Base-by-base conservation (phyloP, 2,797 vertebrate species). In the Sylvilagus floridanus region DNA sequence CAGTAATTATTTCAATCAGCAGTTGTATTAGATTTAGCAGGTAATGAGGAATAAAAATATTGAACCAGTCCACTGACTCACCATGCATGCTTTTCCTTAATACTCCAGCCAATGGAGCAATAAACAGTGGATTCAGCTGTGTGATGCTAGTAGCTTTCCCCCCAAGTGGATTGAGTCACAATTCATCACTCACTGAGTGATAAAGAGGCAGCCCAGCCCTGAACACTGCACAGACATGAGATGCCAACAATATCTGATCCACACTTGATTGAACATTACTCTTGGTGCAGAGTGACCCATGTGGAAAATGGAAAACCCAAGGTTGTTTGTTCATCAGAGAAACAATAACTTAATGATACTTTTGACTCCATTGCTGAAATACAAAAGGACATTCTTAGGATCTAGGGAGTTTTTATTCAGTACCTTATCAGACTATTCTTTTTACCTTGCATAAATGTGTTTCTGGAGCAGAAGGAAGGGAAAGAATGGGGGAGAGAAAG, bases 1-100 rank as follows among this genome's bases (percentile, higher is more conserved):
- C 62, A 72, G 52, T 47, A 71, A 77, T 95, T 75, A 92, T 87
- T 95, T 92, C 90, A 95, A 68, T 71, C 71, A 85, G 47, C 72
- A 81, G 75, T 63, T 79, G 82, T 32, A 65, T 75, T 88, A 30
- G 77, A 63, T 24, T 28, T 63, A 68, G 57, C 62, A 66, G 21
- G 69, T 32, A 63, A 71, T 12, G 63, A 91, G 69, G 60, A 89
- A 63, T 81, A 83, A 91, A 69, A 72, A 90, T 35, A 63, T 65
- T 71, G 57, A 83, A 57, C 32, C 50, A 81, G 71, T 35, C 22
- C 42, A 32, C 0, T 17, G 37, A 91, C 21, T 90, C 68, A 76
- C n/a, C 47, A 2, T 12, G 17, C 22, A 28, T 1, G 35, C n/a
- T 69, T 91, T 54, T 79, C n/a, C 63, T 84, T 62, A 50, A 63